Evolutionary conservation across 1,140 invertebrate genomes (phyloP).

Genomic region (Pseudomyrmex gracilis): DNA sequence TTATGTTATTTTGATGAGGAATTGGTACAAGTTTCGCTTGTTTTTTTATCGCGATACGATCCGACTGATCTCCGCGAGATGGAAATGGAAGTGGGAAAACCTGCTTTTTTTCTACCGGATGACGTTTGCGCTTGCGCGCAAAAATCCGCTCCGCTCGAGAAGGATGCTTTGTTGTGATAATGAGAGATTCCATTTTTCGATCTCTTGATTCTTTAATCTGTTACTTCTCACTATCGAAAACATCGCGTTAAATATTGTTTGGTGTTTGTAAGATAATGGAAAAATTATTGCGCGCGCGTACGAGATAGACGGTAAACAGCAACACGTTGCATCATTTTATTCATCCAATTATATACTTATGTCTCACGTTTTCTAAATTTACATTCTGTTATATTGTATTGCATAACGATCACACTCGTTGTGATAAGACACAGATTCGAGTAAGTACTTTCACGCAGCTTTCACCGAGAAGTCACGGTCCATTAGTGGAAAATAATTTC

Average conservation of each 20-base stretch:
- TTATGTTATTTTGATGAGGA: constrained; percentile 25
- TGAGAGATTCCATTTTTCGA: constrained; percentile 1
- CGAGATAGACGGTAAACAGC: not conserved
- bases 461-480: constrained; percentile 49
- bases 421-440: constrained; percentile 20
- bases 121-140: not conserved
- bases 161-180: not conserved
- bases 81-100: constrained; percentile 68
- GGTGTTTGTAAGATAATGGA: not conserved
- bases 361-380: not conserved
- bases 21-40: constrained; percentile 28
- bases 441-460: constrained; percentile 43
- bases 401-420: not conserved
- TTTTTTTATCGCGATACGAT: constrained; percentile 25
- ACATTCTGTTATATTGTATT: constrained; percentile 7
- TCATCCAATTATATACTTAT: not conserved
- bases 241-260: not conserved
- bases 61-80: constrained; percentile 12
- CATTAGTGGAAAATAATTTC: constrained; percentile 45
- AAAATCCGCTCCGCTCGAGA: not conserved
- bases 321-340: no score
- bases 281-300: not conserved
- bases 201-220: not conserved
- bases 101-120: constrained; percentile 58
- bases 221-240: not conserved